Percentiles rank a stretch among this genome's conserved stretches.
Conservation (phyloP, 2,797 vertebrate species). For the Clamator glandarius region DNA sequence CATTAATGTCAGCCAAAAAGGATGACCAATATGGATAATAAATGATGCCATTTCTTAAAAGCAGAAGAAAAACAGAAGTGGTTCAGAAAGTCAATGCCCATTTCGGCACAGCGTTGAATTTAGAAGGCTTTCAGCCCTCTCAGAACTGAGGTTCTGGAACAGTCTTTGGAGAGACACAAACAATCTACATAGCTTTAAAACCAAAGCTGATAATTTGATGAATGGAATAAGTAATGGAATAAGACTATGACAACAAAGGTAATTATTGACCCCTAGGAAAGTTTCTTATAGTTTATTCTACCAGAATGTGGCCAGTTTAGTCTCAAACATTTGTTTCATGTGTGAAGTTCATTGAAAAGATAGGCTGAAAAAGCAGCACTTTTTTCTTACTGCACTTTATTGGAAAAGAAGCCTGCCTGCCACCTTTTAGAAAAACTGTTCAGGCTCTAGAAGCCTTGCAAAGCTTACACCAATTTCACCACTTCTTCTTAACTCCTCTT, state of each 20-base stretch:
- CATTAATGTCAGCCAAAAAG: slow-evolving; percentile 27
- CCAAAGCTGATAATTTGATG: neutral
- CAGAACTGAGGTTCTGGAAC: neutral
- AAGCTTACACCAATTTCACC: neutral
- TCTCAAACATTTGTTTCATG: neutral
- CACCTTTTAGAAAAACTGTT: neutral
- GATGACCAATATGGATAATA: neutral
- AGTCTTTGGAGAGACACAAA: neutral
- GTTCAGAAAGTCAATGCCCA: neutral
- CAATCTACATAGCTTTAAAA: neutral
- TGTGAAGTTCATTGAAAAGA: neutral
- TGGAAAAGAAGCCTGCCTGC: neutral
- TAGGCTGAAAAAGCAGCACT: neutral
- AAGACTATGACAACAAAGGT: neutral
- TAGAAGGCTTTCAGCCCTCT: neutral
- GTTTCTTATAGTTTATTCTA: neutral
- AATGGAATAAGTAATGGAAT: neutral
- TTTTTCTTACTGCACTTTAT: neutral
- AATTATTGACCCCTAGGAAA: neutral
- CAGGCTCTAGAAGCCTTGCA: neutral
- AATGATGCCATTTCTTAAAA: slow-evolving; percentile 20
- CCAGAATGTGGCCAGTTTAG: neutral
- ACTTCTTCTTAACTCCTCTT: neutral
- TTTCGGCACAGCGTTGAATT: neutral
- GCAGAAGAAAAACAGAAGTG: neutral